Evolutionary conservation across 2,797 vertebrate species (phyloP).

Genomic region (Helicolenus hilgendorfi): DNA sequence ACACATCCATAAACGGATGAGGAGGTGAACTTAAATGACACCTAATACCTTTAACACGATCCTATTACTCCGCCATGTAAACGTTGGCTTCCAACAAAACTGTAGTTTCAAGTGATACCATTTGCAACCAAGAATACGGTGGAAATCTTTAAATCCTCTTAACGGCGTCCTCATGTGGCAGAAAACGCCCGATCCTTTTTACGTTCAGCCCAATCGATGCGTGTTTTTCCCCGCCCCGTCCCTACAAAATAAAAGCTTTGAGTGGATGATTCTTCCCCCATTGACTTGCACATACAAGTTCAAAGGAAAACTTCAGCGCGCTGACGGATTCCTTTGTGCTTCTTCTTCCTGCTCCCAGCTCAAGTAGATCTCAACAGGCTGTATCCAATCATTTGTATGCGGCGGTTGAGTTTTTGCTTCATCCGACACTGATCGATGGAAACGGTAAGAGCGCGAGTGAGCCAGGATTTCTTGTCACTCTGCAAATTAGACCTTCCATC

Average conservation of each 20-base stretch:
- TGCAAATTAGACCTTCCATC: constrained; percentile 81
- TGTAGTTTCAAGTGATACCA: constrained; percentile 46
- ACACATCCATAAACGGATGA: constrained; percentile 46
- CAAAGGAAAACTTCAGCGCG: constrained; percentile 64
- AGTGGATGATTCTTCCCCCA: constrained; percentile 1
- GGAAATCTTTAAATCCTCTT: constrained; percentile 75
- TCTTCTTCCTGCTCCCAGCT: constrained; percentile 20
- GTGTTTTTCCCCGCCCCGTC: not conserved
- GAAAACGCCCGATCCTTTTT: constrained; percentile 27
- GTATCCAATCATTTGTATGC: constrained; percentile 72
- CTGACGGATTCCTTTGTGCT: constrained; percentile 68
- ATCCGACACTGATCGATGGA: constrained; percentile 77
- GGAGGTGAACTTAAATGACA: constrained; percentile 62
- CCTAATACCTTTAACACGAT: constrained; percentile 56
- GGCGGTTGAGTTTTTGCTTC: constrained; percentile 41
- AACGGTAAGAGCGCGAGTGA: constrained; percentile 39
- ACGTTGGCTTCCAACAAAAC: constrained; percentile 5
- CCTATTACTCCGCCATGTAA: constrained; percentile 43
- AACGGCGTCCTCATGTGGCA: constrained; percentile 30
- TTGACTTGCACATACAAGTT: constrained; percentile 77
- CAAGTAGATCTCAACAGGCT: constrained; percentile 48
- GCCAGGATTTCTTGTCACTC: constrained; percentile 68
- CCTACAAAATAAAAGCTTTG: constrained; percentile 44
- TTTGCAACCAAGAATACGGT: constrained; percentile 48
- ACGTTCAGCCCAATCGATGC: constrained; percentile 50